Conservation (phyloP, 1,140 invertebrate species). For the Lordiphosa mommai region DNA sequence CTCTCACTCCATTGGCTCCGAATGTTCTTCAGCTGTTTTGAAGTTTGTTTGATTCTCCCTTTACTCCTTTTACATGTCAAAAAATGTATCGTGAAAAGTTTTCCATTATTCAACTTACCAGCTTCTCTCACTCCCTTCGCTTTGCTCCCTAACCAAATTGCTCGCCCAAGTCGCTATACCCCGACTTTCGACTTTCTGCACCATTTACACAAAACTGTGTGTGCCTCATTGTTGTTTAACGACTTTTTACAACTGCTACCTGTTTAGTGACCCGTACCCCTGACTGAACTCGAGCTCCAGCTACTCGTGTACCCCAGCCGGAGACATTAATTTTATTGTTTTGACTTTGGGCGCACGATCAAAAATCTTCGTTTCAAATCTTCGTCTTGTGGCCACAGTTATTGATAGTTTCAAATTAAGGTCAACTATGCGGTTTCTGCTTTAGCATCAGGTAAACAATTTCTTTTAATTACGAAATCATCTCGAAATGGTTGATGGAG, state of each 20-base stretch:
- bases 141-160: too few species aligned
- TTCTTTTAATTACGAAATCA: constrained; percentile 62
- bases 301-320: constrained; percentile 12
- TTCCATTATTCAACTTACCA: too few species aligned
- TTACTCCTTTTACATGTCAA: too few species aligned
- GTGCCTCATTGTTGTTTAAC: constrained; percentile 52
- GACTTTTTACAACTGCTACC: constrained; percentile 62
- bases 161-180: not conserved
- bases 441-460: constrained; percentile 53
- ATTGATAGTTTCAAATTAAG: constrained; percentile 72
- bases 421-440: constrained; percentile 59
- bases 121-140: too few species aligned
- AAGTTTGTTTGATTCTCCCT: too few species aligned
- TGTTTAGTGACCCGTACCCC: constrained; percentile 50
- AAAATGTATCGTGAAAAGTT: too few species aligned
- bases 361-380: constrained; percentile 36
- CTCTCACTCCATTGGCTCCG: too few species aligned
- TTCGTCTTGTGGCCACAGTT: constrained; percentile 37
- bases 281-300: constrained; percentile 21
- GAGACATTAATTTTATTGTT: constrained; percentile 76
- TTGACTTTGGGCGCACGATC: constrained; percentile 65
- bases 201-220: constrained; percentile 4
- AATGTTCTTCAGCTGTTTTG: too few species aligned
- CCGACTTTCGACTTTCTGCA: not conserved
- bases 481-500: not conserved